Evolutionary conservation across 1,140 invertebrate species (phyloP).

Genomic region (Drosophila baimaii): DNA sequence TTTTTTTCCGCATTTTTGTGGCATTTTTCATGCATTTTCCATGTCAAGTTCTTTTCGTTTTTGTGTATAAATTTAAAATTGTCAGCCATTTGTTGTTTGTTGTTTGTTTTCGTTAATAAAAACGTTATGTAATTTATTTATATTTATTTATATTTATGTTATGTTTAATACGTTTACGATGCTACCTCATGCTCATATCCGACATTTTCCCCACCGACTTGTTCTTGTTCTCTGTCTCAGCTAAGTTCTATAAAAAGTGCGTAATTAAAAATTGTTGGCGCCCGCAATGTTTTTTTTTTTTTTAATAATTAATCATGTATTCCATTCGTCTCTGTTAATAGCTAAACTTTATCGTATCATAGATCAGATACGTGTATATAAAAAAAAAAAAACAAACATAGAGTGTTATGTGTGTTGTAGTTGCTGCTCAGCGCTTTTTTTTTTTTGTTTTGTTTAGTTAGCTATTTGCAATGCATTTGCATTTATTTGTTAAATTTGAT

Average conservation of each 20-base stretch:
- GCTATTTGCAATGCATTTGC: constrained; percentile 5
- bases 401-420: constrained; percentile 14
- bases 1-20: constrained; percentile 22
- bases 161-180: constrained; percentile 28
- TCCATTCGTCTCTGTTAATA: constrained; percentile 40
- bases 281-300: constrained; percentile 40
- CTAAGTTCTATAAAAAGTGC: constrained; percentile 76
- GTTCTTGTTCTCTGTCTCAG: constrained; percentile 5
- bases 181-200: background rate
- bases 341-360: constrained; percentile 58
- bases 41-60: constrained; percentile 32
- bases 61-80: constrained; percentile 80
- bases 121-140: constrained; percentile 65
- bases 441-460: constrained; percentile 1
- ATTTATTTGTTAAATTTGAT: constrained; percentile 30
- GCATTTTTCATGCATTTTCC: constrained; percentile 19
- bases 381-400: constrained; percentile 39
- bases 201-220: background rate
- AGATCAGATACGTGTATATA: constrained; percentile 26
- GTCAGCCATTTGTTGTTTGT: constrained; percentile 69
- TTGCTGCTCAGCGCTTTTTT: constrained; percentile 35
- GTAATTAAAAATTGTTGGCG: constrained; percentile 77
- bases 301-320: constrained; percentile 30
- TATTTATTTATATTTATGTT: constrained; percentile 27
- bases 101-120: constrained; percentile 64